Evolutionary conservation across 2,888 invertebrate genomes (phyloP).

Genomic region (Ptilodon capucinus): DNA sequence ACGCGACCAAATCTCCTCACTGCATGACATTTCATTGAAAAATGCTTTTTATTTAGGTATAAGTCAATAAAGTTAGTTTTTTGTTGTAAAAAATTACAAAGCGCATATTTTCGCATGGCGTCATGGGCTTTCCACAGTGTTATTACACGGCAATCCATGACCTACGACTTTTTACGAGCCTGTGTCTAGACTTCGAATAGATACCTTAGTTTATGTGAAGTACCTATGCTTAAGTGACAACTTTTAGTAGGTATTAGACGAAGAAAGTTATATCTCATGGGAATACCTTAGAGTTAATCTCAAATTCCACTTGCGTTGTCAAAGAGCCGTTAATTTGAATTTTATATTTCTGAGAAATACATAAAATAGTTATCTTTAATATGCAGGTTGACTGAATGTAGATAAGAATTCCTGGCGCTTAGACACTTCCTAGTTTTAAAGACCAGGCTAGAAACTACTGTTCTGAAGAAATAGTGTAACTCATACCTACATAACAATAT

Average conservation of each 20-base stretch:
- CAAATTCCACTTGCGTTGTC: neutral
- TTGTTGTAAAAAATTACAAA: too few relatives aligned
- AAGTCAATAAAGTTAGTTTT: too few relatives aligned
- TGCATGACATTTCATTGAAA: too few relatives aligned
- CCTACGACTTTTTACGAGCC: constrained; percentile 59
- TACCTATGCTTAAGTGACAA: constrained; percentile 49
- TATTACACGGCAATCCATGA: constrained; percentile 48
- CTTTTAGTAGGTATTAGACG: constrained; percentile 38
- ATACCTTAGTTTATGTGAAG: constrained; percentile 51
- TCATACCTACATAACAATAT: too few relatives aligned
- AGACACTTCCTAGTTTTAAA: neutral
- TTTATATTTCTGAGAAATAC: neutral
- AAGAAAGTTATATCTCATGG: neutral
- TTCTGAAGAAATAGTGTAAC: too few relatives aligned
- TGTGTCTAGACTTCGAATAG: constrained; percentile 37
- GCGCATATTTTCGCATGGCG: too few relatives aligned
- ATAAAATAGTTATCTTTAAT: neutral
- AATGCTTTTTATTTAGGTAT: too few relatives aligned
- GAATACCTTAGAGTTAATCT: neutral
- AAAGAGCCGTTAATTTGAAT: neutral
- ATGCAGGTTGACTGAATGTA: neutral
- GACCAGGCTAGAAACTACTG: too few relatives aligned
- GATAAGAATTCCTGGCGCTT: neutral
- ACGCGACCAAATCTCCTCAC: too few relatives aligned
- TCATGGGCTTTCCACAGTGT: constrained; percentile 43